Percentiles rank a stretch among this genome's conserved stretches.
Conservation (phyloP, 2,797 vertebrate species). For the Pangasius krempfi region DNA sequence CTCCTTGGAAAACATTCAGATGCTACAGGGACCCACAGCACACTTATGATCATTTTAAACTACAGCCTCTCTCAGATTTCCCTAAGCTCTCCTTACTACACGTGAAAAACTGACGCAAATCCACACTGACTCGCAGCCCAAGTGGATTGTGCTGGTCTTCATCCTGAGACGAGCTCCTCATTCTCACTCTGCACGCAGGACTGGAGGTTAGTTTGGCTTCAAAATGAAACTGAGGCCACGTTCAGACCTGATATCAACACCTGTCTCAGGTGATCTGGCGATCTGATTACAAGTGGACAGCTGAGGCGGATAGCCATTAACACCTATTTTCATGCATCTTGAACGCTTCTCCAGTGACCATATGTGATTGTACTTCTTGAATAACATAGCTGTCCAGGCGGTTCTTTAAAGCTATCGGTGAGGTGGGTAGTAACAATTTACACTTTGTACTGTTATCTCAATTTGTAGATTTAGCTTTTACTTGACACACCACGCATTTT, state of each 20-base stretch:
- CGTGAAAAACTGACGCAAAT: constrained; percentile 47
- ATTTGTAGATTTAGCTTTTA: not conserved
- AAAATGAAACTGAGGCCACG: constrained; percentile 4
- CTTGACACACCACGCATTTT: not conserved
- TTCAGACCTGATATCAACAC: not conserved
- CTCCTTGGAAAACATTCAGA: constrained; percentile 57
- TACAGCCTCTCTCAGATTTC: constrained; percentile 16
- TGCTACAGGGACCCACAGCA: constrained; percentile 41
- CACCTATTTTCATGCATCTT: not conserved
- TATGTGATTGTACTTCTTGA: not conserved
- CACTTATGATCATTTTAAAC: constrained; percentile 38
- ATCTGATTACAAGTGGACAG: constrained; percentile 8
- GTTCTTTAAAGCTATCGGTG: not conserved
- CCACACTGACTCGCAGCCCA: constrained; percentile 14
- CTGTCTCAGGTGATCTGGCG: not conserved
- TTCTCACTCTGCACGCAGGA: constrained; percentile 61
- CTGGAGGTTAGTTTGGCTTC: constrained; percentile 64
- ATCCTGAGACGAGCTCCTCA: constrained; percentile 56
- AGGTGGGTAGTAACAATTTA: constrained; percentile 1
- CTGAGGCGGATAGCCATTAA: not conserved
- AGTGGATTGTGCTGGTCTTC: constrained; percentile 41
- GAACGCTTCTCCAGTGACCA: not conserved
- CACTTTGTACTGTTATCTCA: not conserved
- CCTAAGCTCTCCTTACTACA: constrained; percentile 44
- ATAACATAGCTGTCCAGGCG: not conserved